Percentiles rank a stretch among this genome's conserved stretches.
Conservation (phyloP, 2,888 invertebrate species). For the Hyles lineata region DNA sequence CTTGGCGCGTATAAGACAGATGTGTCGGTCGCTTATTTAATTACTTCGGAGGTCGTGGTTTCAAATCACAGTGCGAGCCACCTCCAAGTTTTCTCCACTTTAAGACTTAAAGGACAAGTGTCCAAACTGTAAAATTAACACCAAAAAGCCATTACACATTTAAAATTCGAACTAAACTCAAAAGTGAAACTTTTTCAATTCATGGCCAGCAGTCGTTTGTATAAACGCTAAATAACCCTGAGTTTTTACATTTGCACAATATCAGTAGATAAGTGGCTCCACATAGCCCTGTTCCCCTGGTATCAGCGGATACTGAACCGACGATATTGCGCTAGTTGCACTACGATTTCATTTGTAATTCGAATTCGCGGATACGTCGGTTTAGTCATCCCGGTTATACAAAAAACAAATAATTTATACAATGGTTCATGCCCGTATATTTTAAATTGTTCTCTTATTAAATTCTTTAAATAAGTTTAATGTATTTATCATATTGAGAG, state of each 20-base stretch:
- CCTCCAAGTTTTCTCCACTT: too few species aligned
- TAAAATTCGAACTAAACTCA: slow-evolving; percentile 6
- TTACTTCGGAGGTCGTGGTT: not conserved
- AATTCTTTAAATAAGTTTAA: too few species aligned
- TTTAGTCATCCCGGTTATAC: not conserved
- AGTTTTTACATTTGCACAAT: slow-evolving; percentile 3
- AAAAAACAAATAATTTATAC: not conserved
- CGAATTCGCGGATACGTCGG: too few species aligned
- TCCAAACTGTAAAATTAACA: not conserved
- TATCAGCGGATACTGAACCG: slow-evolving; percentile 29
- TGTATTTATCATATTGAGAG: too few species aligned
- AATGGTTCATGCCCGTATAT: not conserved
- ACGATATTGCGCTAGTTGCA: slow-evolving; percentile 16
- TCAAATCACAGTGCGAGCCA: too few species aligned
- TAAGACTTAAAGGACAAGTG: not conserved
- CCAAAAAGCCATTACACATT: not conserved
- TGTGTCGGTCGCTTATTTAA: not conserved
- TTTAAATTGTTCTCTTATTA: too few species aligned
- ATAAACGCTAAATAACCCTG: slow-evolving; percentile 6
- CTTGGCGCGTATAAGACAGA: not conserved
- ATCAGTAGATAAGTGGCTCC: slow-evolving; percentile 7
- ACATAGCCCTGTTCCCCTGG: slow-evolving; percentile 12
- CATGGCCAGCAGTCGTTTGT: not conserved
- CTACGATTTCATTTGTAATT: slow-evolving; percentile 17
- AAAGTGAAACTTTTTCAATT: not conserved